Evolutionary conservation across 1,140 invertebrate genomes (phyloP).

Genomic region (Anadara kagoshimensis): DNA sequence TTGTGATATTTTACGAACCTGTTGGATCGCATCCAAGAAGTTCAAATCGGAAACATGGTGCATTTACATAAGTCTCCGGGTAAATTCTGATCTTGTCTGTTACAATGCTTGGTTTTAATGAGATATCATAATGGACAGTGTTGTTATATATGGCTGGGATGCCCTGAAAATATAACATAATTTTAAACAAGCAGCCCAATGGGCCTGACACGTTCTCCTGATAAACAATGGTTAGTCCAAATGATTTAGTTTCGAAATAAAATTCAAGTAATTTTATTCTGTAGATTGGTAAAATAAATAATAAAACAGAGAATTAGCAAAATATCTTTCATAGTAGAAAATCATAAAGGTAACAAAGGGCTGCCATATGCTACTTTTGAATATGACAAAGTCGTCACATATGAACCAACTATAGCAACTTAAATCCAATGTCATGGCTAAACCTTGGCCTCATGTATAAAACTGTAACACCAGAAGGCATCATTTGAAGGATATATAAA

Average conservation of each 20-base stretch:
- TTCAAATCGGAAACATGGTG: slow-evolving; percentile 41
- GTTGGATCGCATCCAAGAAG: slow-evolving; percentile 37
- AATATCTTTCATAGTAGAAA: not conserved
- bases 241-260: too few relatives aligned
- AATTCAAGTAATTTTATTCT: too few relatives aligned
- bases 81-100: slow-evolving; percentile 24
- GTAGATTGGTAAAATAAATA: not conserved
- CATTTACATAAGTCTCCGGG: slow-evolving; percentile 24
- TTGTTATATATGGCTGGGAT: slow-evolving; percentile 35
- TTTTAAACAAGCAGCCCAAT: not conserved
- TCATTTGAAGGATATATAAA: not conserved
- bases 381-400: too few relatives aligned
- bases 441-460: too few relatives aligned
- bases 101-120: slow-evolving; percentile 21
- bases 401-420: too few relatives aligned
- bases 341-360: not conserved
- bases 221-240: too few relatives aligned
- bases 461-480: too few relatives aligned
- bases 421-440: too few relatives aligned
- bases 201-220: too few relatives aligned
- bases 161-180: slow-evolving; percentile 19
- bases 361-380: too few relatives aligned
- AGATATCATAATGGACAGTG: slow-evolving; percentile 20
- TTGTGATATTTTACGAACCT: slow-evolving; percentile 9
- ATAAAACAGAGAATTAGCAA: not conserved